These are phyloP conservation scores for Rhagologus leucostigma DNA, from an alignment of 2,113 vertebrate genomes.

Conservation along the genomic window DNA sequence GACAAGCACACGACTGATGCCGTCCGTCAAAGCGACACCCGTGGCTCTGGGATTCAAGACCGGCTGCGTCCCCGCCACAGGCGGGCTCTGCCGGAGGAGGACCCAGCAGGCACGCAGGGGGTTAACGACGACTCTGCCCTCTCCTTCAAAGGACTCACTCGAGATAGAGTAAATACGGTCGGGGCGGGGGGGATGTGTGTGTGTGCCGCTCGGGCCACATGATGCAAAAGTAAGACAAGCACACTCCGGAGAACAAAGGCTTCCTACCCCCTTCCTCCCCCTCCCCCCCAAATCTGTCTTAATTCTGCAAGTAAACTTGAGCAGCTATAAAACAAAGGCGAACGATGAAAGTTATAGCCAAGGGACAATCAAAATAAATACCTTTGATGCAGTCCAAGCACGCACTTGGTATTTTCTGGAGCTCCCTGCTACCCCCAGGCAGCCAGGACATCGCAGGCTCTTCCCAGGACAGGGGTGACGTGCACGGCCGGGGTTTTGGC, in stretches of 20 bases:
- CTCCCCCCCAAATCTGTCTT: slow-evolving; percentile 59
- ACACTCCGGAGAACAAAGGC: slow-evolving; percentile 73
- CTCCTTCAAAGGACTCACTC: slow-evolving; percentile 55
- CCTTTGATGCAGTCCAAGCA: slow-evolving; percentile 55
- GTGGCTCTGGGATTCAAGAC: background rate
- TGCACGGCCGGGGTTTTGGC: background rate
- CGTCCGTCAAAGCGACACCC: background rate
- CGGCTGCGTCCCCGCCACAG: background rate
- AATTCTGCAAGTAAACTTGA: slow-evolving; percentile 75
- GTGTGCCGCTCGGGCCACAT: slow-evolving; percentile 51
- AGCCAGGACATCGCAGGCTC: background rate
- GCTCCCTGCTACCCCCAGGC: background rate
- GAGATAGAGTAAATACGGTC: slow-evolving; percentile 58
- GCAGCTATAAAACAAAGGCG: slow-evolving; percentile 65
- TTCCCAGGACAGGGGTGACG: background rate
- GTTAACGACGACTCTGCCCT: slow-evolving; percentile 67
- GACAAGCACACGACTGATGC: background rate
- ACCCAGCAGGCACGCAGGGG: slow-evolving; percentile 50
- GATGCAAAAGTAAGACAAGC: slow-evolving; percentile 66
- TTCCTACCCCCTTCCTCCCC: slow-evolving; percentile 49
- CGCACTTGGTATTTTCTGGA: background rate
- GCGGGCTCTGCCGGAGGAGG: background rate
- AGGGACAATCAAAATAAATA: slow-evolving; percentile 65
- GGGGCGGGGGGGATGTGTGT: background rate
- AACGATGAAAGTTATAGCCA: slow-evolving; percentile 64